Base-by-base conservation (phyloP, 2,888 invertebrate genomes). In the Dasysyrphus tricinctus region DNA sequence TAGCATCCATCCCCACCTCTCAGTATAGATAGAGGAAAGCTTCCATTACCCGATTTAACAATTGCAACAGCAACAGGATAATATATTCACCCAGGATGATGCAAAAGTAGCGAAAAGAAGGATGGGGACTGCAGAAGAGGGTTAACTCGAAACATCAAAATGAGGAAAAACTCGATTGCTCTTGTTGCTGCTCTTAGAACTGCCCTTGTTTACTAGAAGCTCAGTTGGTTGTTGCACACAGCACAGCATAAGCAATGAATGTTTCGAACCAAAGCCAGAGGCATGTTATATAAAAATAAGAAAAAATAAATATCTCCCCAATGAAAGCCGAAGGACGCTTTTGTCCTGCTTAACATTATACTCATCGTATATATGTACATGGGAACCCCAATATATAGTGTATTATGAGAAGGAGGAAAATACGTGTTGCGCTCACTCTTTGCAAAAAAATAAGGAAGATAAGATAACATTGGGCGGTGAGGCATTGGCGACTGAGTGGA, bases 131-230 rank as follows among this genome's bases (percentile, higher is more conserved):
- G 12, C 4, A 16, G 14, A n/a, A 63, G 16, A 4, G 14, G 34
- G 19, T 54, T 54, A 54, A 54, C 54, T 54, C 16, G 11, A 51
- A 54, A 57, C 47, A 61, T 49, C 32, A 70, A 54, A 44, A 56
- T 44, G 49, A 19, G 34, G 24, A 49, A 57, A 65, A 72, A 65
- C 61, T 65, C 42, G 67, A 85, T 73, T 85, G 80, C 80, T 80
- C 85, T 80, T 77, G 61, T 76, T 80, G 84, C 72, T 80, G 70
- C 74, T 74, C 82, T 83, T 51, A 42, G 56, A 72, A 70, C 11
- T 80, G 80, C 81, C 77, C 81, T 81, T 81, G 73, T 77, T 63
- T 57, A 74, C 73, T 77, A 42, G 63, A 69, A 76, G 29, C 39
- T 32, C 29, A 70, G 65, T 65, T 51, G 69, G 69, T 78, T 85